A percentile compares a stretch with the other conserved stretches of the same genome.
These are phyloP conservation scores for Notospermus geniculatus DNA, from an alignment of 1,140 invertebrate species.

Conservation along the genomic window DNA sequence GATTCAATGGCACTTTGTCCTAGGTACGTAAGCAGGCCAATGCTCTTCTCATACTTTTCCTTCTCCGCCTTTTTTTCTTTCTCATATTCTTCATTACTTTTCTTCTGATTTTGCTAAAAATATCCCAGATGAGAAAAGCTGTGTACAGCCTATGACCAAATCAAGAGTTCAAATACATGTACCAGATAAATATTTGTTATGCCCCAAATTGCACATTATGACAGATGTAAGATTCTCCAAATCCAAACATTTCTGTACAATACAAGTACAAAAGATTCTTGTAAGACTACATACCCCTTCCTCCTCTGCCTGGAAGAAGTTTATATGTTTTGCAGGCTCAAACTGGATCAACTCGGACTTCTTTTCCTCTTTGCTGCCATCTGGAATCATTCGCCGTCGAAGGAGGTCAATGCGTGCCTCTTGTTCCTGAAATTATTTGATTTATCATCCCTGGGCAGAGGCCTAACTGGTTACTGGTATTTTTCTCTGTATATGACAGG, in stretches of 20 bases:
- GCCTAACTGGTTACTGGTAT: too few species aligned
- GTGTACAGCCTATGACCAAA: too few species aligned
- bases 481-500: too few species aligned
- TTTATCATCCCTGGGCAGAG: too few species aligned
- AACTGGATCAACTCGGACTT: neutral
- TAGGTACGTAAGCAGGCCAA: constrained; percentile 92
- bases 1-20: constrained; percentile 90
- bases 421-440: constrained; percentile 55
- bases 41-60: constrained; percentile 96
- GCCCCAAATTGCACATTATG: too few species aligned
- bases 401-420: constrained; percentile 81
- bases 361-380: neutral
- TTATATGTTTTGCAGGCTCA: constrained; percentile 69
- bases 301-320: constrained; percentile 88
- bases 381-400: constrained; percentile 60
- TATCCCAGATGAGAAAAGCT: neutral
- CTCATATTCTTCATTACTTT: constrained; percentile 81
- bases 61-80: constrained; percentile 86
- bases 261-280: too few species aligned
- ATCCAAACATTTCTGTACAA: too few species aligned
- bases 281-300: constrained; percentile 55
- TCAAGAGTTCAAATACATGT: too few species aligned
- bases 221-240: too few species aligned
- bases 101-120: constrained; percentile 62
- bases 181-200: too few species aligned